Evolutionary conservation across 2,113 vertebrate species (phyloP).

Genomic region (Nothoprocta perdicaria): DNA sequence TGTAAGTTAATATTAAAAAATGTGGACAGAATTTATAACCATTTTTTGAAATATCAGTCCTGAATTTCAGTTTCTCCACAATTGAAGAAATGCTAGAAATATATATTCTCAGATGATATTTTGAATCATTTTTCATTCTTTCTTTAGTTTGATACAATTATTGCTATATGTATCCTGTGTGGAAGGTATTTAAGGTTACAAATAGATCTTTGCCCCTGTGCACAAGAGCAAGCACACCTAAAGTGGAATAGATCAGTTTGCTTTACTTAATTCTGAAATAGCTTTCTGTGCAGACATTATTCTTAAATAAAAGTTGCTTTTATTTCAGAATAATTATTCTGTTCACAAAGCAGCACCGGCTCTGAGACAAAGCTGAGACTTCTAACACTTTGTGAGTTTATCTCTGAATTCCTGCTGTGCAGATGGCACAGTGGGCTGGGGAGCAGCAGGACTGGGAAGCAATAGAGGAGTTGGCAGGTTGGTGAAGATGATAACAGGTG

Average conservation of each 20-base stretch:
- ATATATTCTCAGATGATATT: not conserved
- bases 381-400: constrained; percentile 62
- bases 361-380: constrained; percentile 66
- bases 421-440: constrained; percentile 67
- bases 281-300: not conserved
- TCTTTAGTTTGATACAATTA: not conserved
- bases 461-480: constrained; percentile 63
- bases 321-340: constrained; percentile 62
- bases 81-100: not conserved
- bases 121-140: not conserved
- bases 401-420: constrained; percentile 68
- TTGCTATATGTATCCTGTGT: not conserved
- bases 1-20: not conserved
- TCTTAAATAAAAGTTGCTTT: constrained; percentile 34
- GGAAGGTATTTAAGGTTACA: not conserved
- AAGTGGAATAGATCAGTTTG: not conserved
- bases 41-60: not conserved
- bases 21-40: not conserved
- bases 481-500: constrained; percentile 60
- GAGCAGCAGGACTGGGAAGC: constrained; percentile 67
- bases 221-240: not conserved
- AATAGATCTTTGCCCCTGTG: not conserved
- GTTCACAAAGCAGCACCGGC: constrained; percentile 53
- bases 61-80: not conserved
- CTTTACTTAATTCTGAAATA: not conserved